These are phyloP conservation scores for Palythoa heliodiscus DNA, from an alignment of 92 coral and sea anemone species.

Conservation along the genomic window DNA sequence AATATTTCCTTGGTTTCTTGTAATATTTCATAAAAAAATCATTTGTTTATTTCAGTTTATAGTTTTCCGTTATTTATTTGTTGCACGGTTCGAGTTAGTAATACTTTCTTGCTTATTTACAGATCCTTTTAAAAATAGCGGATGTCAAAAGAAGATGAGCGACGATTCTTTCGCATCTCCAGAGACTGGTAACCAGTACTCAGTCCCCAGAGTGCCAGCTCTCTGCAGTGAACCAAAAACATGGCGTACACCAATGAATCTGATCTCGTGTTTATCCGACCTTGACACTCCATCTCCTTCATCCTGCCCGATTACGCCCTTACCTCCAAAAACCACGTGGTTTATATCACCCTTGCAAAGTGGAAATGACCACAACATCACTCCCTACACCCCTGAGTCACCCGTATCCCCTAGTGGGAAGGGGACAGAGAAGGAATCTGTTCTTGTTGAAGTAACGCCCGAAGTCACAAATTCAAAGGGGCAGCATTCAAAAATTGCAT, in stretches of 20 bases:
- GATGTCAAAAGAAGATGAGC: slow-evolving; percentile 2
- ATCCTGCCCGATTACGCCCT: slow-evolving; percentile 62
- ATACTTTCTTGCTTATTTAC: not conserved
- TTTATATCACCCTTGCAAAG: slow-evolving; percentile 56
- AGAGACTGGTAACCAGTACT: slow-evolving; percentile 23
- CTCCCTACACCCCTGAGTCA: slow-evolving; percentile 38
- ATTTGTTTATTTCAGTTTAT: not conserved
- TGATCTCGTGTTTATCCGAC: slow-evolving; percentile 57
- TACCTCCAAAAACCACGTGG: slow-evolving; percentile 68
- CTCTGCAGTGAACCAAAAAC: slow-evolving; percentile 33
- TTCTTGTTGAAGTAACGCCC: slow-evolving; percentile 32
- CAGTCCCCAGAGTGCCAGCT: not conserved
- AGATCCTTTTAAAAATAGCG: slow-evolving; percentile 38
- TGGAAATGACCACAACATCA: not conserved
- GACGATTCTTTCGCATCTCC: slow-evolving; percentile 34
- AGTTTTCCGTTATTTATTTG: not conserved
- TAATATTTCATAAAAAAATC: not conserved
- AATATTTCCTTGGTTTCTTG: not conserved
- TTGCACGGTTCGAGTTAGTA: not conserved
- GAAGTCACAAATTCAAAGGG: not conserved
- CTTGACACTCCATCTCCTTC: slow-evolving; percentile 76
- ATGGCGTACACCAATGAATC: slow-evolving; percentile 54
- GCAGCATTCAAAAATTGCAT: slow-evolving; percentile 19
- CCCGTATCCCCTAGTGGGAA: slow-evolving; percentile 11
- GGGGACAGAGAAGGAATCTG: not conserved